phyloP scores from a whole-genome alignment of 2,888 invertebrate species.

The Pammene aurita region DNA sequence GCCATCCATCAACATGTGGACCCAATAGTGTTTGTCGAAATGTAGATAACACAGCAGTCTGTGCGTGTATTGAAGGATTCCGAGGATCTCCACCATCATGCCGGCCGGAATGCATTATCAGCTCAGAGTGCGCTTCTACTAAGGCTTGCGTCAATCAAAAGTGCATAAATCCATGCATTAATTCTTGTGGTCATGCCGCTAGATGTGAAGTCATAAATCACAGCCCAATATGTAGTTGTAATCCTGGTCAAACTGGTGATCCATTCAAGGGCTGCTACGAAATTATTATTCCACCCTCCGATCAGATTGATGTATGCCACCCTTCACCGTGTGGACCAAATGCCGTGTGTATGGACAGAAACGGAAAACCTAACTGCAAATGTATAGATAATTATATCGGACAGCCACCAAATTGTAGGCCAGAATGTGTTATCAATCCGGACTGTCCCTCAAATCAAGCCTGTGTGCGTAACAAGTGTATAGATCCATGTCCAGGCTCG shows the following conservation, averaged over 20 bases:
- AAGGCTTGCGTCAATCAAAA: constrained; percentile 92
- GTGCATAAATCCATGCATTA: constrained; percentile 92
- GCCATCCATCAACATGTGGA: constrained; percentile 90
- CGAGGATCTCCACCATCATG: constrained; percentile 92
- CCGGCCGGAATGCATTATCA: constrained; percentile 92
- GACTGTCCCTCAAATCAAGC: constrained; percentile 90
- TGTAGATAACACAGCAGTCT: constrained; percentile 90
- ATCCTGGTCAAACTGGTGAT: constrained; percentile 89
- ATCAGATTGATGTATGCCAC: constrained; percentile 84
- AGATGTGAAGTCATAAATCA: constrained; percentile 92
- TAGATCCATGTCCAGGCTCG: constrained; percentile 91
- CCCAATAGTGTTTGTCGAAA: constrained; percentile 90
- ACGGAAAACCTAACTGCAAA: constrained; percentile 88
- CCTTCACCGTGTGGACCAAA: constrained; percentile 93
- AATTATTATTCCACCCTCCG: constrained; percentile 64
- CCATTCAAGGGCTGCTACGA: constrained; percentile 89
- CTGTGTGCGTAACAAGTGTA: constrained; percentile 91
- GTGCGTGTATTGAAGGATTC: constrained; percentile 89
- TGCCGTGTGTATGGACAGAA: constrained; percentile 86
- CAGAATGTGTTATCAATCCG: constrained; percentile 92
- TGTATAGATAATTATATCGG: constrained; percentile 91
- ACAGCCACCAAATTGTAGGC: constrained; percentile 91
- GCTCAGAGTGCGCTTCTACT: constrained; percentile 91
- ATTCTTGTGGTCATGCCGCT: constrained; percentile 90
- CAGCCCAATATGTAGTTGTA: constrained; percentile 93